Evolutionary conservation across 2,113 vertebrate genomes (phyloP).

Genomic region (Lucifuga dentata): DNA sequence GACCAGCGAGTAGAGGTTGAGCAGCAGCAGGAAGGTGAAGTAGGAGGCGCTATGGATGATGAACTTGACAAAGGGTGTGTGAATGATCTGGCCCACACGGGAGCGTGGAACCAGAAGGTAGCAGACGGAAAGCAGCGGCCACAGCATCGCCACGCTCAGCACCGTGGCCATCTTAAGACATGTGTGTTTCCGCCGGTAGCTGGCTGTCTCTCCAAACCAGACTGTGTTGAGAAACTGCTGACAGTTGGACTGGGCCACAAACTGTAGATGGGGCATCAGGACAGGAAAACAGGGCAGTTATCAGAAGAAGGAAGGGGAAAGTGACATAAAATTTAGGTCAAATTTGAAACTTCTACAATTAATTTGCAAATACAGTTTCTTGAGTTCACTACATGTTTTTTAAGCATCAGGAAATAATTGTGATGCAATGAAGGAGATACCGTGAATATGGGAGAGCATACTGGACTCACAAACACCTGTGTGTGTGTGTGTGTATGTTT

Average conservation of each 20-base stretch:
- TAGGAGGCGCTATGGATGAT: constrained; percentile 99
- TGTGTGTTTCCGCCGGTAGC: constrained; percentile 96
- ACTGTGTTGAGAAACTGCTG: constrained; percentile 99
- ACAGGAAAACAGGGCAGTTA: not conserved
- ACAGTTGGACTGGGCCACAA: constrained; percentile 98
- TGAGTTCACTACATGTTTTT: too few species aligned
- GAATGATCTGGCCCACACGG: constrained; percentile 95
- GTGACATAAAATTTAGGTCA: too few species aligned
- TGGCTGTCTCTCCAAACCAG: constrained; percentile 99
- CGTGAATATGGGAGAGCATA: too few species aligned
- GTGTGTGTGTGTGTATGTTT: too few species aligned
- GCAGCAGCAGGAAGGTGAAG: constrained; percentile 94
- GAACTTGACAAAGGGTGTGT: constrained; percentile 98
- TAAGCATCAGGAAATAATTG: too few species aligned
- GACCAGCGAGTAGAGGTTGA: constrained; percentile 98
- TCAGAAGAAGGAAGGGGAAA: constrained; percentile 12
- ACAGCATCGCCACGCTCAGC: constrained; percentile 91
- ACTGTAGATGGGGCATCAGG: constrained; percentile 78
- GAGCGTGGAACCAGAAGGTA: constrained; percentile 97
- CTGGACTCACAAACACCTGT: too few species aligned
- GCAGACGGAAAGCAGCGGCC: constrained; percentile 95
- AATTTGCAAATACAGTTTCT: too few species aligned
- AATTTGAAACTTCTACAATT: too few species aligned
- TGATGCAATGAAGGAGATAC: too few species aligned
- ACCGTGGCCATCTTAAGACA: constrained; percentile 96